Evolutionary conservation across 2,113 vertebrate species (phyloP).

Genomic region (Cariama cristata): DNA sequence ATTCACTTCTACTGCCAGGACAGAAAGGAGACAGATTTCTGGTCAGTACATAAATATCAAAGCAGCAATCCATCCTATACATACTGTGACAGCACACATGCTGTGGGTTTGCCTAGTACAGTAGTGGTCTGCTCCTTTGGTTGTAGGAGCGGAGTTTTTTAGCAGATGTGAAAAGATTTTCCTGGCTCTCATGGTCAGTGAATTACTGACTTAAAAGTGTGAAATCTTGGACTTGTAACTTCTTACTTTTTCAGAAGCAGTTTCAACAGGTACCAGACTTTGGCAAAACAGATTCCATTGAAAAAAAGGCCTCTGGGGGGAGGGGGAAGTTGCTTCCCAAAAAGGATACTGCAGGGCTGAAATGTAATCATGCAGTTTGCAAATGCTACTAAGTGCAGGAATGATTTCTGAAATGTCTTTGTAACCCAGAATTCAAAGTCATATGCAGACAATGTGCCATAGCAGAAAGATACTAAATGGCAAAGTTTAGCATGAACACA

Average conservation of each 20-base stretch:
- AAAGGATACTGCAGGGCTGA: background rate
- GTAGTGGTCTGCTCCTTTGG: background rate
- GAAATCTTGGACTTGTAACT: background rate
- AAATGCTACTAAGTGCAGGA: background rate
- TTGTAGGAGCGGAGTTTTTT: background rate
- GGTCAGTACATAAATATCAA: background rate
- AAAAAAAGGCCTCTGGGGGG: background rate
- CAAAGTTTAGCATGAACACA: background rate
- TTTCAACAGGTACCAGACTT: conserved; percentile 18
- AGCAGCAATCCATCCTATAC: background rate
- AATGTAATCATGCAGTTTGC: conserved; percentile 15
- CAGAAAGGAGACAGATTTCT: conserved; percentile 30
- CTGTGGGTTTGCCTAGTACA: background rate
- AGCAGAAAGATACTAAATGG: background rate
- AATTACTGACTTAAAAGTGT: background rate
- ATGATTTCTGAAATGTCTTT: conserved; percentile 26
- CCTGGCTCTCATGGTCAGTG: background rate
- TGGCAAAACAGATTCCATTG: background rate
- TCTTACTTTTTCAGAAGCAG: background rate
- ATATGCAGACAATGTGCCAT: background rate
- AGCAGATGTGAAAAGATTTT: background rate
- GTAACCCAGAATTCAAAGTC: background rate
- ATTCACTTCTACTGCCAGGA: conserved; percentile 29
- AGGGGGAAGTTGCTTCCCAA: background rate
- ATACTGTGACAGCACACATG: background rate